These are phyloP conservation scores for Hemiscyllium ocellatum DNA, from an alignment of 2,113 vertebrate genomes.

Conservation along the genomic window DNA sequence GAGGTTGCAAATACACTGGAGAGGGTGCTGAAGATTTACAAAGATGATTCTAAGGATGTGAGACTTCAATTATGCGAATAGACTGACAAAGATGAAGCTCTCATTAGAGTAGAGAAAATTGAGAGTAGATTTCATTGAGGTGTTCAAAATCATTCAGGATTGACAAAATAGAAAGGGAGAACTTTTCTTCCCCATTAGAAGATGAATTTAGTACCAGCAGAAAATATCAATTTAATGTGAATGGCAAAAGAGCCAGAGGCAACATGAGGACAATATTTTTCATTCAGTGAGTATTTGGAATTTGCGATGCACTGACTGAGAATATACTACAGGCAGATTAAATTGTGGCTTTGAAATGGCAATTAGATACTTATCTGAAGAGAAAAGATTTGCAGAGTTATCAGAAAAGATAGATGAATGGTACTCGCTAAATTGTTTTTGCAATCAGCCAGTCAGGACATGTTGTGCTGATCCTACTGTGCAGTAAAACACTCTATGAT, in stretches of 20 bases:
- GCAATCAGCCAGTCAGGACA: not conserved
- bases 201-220: not conserved
- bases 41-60: not conserved
- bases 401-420: not conserved
- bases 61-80: not conserved
- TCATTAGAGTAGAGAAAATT: no score
- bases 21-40: not conserved
- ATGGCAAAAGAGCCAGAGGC: not conserved
- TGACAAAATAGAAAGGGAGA: not conserved
- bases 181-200: not conserved
- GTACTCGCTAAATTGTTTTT: not conserved
- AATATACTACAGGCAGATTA: not conserved
- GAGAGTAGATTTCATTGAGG: no score
- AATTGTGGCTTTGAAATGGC: not conserved
- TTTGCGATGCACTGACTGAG: not conserved
- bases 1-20: not conserved
- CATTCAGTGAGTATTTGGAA: not conserved
- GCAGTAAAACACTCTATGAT: not conserved
- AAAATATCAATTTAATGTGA: not conserved
- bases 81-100: not conserved
- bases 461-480: not conserved
- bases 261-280: not conserved
- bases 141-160: not conserved
- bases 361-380: not conserved
- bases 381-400: not conserved